Evolutionary conservation across 2,797 vertebrate genomes (phyloP), one percentile per base, ranked within the genome.

Genomic region (Amblyraja radiata): DNA sequence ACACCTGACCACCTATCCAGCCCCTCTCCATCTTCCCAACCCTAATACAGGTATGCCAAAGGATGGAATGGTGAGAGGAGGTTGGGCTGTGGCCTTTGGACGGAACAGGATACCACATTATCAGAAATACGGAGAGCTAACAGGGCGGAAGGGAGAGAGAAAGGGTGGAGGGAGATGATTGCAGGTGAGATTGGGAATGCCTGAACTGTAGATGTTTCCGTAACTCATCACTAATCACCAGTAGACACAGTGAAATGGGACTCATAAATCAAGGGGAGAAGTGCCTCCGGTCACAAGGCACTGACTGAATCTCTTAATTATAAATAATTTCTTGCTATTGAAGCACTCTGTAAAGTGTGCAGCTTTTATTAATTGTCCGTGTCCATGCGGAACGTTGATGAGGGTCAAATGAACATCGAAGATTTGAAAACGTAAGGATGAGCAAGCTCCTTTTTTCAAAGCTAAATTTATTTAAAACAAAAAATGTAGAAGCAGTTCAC

Each of bases 231-330:
- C 84, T 88, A 88, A 88, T 88, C 84, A 88, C 84, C 61, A 68
- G 1, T 2, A 88, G 63, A 32, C 32, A 32, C 63, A 36, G 7
- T 68, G 84, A 32, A 68, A 88, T 88, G n/a, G 84, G 84, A 88
- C 84, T 88, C 84, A 68, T 88, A 88, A 88, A 88, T 88, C 84
- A 88, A 88, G n/a, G 61, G 61, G 84, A 16, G 18, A 88, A n/a
- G 84, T 68, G 61, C 84, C 84, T 88, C 63, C 84, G 14, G 84
- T 88, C 84, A 88, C 84, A 68, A 88, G n/a, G 61, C 84, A 36
- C n/a, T 36, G n/a, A 88, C 84, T 88, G 84, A 18, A 68, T 88
- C 63, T 88, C 84, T 88, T 88, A 88, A 88, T 88, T 88, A 88
- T 88, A 68, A 88, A 88, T 61, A 88, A 88, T 68, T 88, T 88